Conservation (phyloP, 2,797 vertebrate species). For the Tachyglossus aculeatus region DNA sequence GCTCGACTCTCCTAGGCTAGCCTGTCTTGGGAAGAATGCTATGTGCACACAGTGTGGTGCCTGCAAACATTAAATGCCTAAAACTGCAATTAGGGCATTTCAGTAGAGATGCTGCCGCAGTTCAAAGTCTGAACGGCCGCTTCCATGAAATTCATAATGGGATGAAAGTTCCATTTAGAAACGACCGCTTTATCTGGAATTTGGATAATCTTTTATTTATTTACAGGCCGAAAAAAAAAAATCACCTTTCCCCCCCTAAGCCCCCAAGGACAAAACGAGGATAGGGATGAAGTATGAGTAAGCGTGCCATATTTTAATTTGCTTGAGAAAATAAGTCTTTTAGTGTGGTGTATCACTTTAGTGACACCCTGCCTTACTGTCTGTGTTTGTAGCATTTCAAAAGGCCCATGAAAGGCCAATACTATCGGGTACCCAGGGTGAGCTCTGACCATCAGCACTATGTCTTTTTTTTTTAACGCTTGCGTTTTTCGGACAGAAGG, state of each 20-base stretch:
- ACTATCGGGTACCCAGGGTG: constrained; percentile 55
- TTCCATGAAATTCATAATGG: constrained; percentile 66
- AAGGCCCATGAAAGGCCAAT: constrained; percentile 33
- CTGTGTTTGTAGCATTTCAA: constrained; percentile 37
- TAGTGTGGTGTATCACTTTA: constrained; percentile 33
- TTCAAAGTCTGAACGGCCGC: constrained; percentile 46
- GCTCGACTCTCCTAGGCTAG: constrained; percentile 44
- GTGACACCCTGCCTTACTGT: no score
- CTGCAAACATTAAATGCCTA: constrained; percentile 40
- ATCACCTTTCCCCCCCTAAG: background rate
- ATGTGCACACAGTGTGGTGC: constrained; percentile 54
- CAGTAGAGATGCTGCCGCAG: constrained; percentile 59
- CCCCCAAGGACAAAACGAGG: constrained; percentile 52
- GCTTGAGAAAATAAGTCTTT: constrained; percentile 58
- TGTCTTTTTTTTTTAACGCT: background rate
- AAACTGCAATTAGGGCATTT: constrained; percentile 61
- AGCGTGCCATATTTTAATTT: constrained; percentile 63
- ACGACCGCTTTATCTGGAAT: constrained; percentile 60
- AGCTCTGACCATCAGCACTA: constrained; percentile 52
- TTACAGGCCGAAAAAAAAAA: constrained; percentile 41
- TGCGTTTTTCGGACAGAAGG: background rate
- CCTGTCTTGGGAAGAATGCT: constrained; percentile 60
- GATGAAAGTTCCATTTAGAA: constrained; percentile 64
- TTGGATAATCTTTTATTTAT: constrained; percentile 60
- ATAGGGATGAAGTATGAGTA: constrained; percentile 52